Conservation (phyloP, 2,888 invertebrate species). For the Mesorhabditis belari region DNA sequence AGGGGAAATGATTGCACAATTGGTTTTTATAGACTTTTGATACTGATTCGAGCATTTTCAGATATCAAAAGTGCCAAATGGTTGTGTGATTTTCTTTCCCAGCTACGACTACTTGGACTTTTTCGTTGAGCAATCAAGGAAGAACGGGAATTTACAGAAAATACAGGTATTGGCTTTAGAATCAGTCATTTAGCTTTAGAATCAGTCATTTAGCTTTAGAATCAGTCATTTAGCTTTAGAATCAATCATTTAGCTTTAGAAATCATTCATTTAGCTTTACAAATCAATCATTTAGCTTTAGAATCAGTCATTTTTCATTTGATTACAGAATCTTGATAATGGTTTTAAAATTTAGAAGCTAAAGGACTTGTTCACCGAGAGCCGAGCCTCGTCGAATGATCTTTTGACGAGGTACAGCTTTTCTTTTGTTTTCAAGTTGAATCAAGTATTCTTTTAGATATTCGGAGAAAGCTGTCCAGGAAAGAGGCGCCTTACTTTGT, state of each 20-base stretch:
- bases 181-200: too few species aligned
- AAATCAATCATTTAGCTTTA: too few species aligned
- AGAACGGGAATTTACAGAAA: too few species aligned
- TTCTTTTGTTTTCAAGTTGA: neutral
- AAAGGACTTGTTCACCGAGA: conserved; percentile 24
- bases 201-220: too few species aligned
- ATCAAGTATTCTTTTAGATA: neutral
- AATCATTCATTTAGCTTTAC: too few species aligned
- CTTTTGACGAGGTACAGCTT: conserved; percentile 68
- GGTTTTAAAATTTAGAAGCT: neutral
- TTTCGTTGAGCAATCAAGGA: conserved; percentile 61
- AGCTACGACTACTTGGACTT: conserved; percentile 80
- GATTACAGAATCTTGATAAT: too few species aligned
- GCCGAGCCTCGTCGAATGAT: conserved; percentile 59
- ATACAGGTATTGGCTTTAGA: too few species aligned
- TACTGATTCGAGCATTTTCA: conserved; percentile 51
- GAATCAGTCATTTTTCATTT: too few species aligned
- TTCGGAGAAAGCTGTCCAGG: conserved; percentile 8
- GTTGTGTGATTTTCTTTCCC: conserved; percentile 85
- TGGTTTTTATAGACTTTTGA: conserved; percentile 3
- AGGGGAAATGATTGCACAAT: neutral
- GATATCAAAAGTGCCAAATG: conserved; percentile 75
- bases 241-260: too few species aligned
- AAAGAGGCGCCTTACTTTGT: conserved; percentile 73
- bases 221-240: too few species aligned